Evolutionary conservation across 1,140 invertebrate species (phyloP).

Genomic region (Chymomyza costata): DNA sequence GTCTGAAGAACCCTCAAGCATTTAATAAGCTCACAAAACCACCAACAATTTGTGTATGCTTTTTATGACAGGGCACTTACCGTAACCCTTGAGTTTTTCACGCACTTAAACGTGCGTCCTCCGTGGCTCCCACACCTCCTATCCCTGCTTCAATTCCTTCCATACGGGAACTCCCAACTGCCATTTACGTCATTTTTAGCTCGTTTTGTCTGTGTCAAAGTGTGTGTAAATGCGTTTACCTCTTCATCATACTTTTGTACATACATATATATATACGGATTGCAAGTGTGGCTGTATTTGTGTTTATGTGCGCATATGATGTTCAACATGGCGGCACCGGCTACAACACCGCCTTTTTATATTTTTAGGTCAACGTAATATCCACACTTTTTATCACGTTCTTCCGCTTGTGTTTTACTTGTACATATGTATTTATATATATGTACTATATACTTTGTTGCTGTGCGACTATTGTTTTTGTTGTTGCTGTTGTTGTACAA

Average conservation of each 20-base stretch:
- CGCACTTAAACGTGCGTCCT: slow-evolving; percentile 16
- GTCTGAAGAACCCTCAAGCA: slow-evolving; percentile 61
- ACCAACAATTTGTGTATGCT: slow-evolving; percentile 53
- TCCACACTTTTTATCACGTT: slow-evolving; percentile 48
- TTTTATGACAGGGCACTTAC: slow-evolving; percentile 30
- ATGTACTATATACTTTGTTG: too few species aligned
- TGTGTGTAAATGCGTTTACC: too few species aligned
- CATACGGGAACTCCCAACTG: slow-evolving; percentile 18
- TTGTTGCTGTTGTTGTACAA: slow-evolving; percentile 1
- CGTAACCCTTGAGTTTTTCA: slow-evolving; percentile 64
- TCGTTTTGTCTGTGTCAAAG: too few species aligned
- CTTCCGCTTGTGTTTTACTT: slow-evolving; percentile 12
- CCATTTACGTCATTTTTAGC: slow-evolving; percentile 28
- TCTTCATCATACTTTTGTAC: not conserved
- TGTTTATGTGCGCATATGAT: slow-evolving; percentile 17
- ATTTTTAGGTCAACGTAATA: slow-evolving; percentile 66
- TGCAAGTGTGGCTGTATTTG: slow-evolving; percentile 12
- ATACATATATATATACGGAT: not conserved
- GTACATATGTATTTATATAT: slow-evolving; percentile 2
- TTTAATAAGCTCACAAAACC: slow-evolving; percentile 66
- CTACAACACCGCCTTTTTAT: slow-evolving; percentile 35
- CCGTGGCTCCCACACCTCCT: slow-evolving; percentile 3
- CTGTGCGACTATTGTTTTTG: too few species aligned
- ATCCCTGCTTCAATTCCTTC: slow-evolving; percentile 4
- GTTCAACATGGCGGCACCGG: slow-evolving; percentile 39